Evolutionary conservation across 2,797 vertebrate species (phyloP), one percentile per base, ranked within the genome.

Genomic region (Pampus argenteus): DNA sequence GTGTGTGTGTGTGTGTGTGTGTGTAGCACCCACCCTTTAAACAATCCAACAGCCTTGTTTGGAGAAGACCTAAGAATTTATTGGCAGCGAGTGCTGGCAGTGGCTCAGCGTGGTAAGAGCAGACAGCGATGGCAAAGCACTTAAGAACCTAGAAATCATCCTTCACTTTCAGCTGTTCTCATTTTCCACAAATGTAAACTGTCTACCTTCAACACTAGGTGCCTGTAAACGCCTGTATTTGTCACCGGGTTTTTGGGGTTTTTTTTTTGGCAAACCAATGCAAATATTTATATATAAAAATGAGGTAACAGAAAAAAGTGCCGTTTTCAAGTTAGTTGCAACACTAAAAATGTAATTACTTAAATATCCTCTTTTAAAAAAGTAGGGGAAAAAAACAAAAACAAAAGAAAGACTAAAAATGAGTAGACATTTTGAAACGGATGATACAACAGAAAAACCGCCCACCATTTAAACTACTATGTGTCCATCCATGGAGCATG

Each of bases 1-100:
- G 59, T 49, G 68, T 45, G 40, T 56, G 49, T 64, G 74, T 66
- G n/a, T 65, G 56, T 59, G 59, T 49, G 68, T 45, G 40, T 56
- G 49, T 64, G 74, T 66, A 66, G 67, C 60, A 69, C 34, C 78
- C 77, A 47, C 74, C 79, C 71, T 78, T 87, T 82, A 82, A 91
- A 89, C 89, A 90, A 89, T 66, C 85, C 82, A 83, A 76, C 73
- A 34, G 54, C 36, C 79, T 57, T 73, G 85, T 90, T 88, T 90
- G 88, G 84, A 90, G 74, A 84, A 63, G 66, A 73, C 72, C 74
- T 69, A 80, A 78, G 79, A 74, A 73, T 89, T 75, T 78, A 81
- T 44, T 81, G 85, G 81, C 76, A 40, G 15, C 38, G 40, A 66
- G 81, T 17, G 71, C 10, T 76, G 80, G 58, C 71, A 73, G 70